Percentiles rank a stretch among this genome's conserved stretches.
Evolutionary conservation across 2,113 vertebrate genomes (phyloP).

Genomic region (Laticauda laticaudata): DNA sequence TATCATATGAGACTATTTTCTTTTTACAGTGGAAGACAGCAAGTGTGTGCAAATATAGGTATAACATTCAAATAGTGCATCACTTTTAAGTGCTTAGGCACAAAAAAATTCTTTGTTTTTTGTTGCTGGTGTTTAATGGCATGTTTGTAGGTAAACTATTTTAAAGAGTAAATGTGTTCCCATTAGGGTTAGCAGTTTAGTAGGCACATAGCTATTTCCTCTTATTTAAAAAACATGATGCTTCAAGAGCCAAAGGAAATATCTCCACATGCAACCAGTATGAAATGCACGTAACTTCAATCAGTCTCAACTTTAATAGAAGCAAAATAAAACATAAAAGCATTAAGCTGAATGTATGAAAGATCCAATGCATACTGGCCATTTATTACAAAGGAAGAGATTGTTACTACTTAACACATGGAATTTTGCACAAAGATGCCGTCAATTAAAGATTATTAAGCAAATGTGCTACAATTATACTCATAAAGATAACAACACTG

Average conservation of each 20-base stretch:
- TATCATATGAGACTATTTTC: not conserved
- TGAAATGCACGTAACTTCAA: constrained; percentile 52
- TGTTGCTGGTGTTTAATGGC: constrained; percentile 53
- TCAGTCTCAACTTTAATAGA: constrained; percentile 38
- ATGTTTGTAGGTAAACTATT: constrained; percentile 61
- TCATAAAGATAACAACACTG: constrained; percentile 34
- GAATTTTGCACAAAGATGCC: constrained; percentile 43
- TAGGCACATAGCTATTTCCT: constrained; percentile 66
- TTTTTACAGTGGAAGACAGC: constrained; percentile 19
- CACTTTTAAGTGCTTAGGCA: constrained; percentile 43
- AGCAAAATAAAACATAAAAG: constrained; percentile 52
- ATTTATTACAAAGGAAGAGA: constrained; percentile 49
- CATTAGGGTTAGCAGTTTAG: constrained; percentile 61
- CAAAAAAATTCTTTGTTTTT: constrained; percentile 53
- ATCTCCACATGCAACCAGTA: constrained; percentile 43
- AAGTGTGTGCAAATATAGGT: not conserved
- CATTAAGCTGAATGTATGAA: constrained; percentile 49
- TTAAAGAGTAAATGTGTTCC: constrained; percentile 64
- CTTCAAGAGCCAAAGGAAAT: constrained; percentile 67
- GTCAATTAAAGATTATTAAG: constrained; percentile 52
- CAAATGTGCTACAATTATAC: constrained; percentile 37
- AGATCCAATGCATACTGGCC: constrained; percentile 47
- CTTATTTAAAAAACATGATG: constrained; percentile 40
- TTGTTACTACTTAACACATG: constrained; percentile 48
- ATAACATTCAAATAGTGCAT: constrained; percentile 35